Conservation (phyloP, 2,113 vertebrate species). For the Plectropomus leopardus region DNA sequence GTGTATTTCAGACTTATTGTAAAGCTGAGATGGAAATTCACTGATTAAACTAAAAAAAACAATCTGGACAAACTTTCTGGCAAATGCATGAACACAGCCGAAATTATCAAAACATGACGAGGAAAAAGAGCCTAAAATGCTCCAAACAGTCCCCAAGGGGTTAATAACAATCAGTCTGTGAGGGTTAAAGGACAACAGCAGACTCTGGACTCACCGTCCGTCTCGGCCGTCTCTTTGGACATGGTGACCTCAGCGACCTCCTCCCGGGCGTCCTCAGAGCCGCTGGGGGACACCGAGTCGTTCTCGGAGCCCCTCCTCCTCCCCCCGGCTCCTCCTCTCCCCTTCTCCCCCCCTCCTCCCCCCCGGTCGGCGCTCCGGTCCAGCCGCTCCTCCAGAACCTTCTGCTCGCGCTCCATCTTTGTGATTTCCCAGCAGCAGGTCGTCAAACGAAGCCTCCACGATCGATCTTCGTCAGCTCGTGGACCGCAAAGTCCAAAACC, state of each 20-base stretch:
- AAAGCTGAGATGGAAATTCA: too few relatives aligned
- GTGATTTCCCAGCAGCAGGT: constrained; percentile 85
- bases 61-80: too few relatives aligned
- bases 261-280: constrained; percentile 67
- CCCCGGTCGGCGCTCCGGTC: not conserved
- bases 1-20: too few relatives aligned
- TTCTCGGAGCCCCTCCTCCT: constrained; percentile 62
- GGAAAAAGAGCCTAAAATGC: too few relatives aligned
- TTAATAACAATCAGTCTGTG: too few relatives aligned
- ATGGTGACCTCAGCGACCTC: not conserved
- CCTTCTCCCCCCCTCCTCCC: not conserved
- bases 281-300: constrained; percentile 65
- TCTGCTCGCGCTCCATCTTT: constrained; percentile 83
- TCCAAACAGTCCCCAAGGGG: too few relatives aligned
- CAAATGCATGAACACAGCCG: too few relatives aligned
- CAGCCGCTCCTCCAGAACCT: constrained; percentile 70
- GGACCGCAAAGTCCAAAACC: constrained; percentile 82
- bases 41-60: too few relatives aligned
- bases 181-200: too few relatives aligned
- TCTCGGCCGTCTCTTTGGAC: constrained; percentile 19
- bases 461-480: constrained; percentile 85
- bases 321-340: not conserved
- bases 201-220: constrained; percentile 26
- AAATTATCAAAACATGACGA: too few relatives aligned
- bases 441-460: constrained; percentile 85